phyloP scores from a whole-genome alignment of 2,797 vertebrate genomes.

The Podarcis lilfordi region DNA sequence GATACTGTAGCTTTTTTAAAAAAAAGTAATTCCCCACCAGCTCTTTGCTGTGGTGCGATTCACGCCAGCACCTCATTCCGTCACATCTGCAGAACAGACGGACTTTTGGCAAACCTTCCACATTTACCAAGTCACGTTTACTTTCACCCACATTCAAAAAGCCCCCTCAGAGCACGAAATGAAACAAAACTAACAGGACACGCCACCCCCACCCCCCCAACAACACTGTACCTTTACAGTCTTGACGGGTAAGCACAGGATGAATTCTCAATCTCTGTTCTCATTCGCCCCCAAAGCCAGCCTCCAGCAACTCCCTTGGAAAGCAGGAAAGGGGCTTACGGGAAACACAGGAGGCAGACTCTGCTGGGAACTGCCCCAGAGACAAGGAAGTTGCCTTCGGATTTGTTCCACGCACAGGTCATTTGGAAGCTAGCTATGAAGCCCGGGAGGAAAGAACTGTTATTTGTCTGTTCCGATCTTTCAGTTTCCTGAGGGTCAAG shows the following conservation, averaged over 20 bases:
- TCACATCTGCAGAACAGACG: background rate
- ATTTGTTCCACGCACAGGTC: background rate
- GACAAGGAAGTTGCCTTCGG: conserved; percentile 59
- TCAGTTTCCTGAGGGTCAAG: background rate
- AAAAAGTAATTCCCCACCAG: background rate
- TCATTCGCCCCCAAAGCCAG: background rate
- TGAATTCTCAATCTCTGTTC: background rate
- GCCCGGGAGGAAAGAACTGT: background rate
- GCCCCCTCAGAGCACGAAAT: background rate
- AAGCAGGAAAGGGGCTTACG: conserved; percentile 43
- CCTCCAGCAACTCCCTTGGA: background rate
- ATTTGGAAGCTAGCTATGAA: conserved; percentile 34
- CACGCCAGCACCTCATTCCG: background rate
- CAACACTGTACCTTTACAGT: background rate
- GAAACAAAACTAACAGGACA: background rate
- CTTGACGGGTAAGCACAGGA: background rate
- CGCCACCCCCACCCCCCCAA: no score
- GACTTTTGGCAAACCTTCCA: background rate
- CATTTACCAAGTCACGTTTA: background rate
- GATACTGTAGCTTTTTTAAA: background rate
- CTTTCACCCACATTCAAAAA: background rate
- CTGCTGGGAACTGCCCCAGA: conserved; percentile 58
- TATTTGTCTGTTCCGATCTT: background rate
- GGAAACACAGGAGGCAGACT: conserved; percentile 60
- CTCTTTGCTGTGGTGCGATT: background rate